Evolutionary conservation across 2,888 invertebrate genomes (phyloP).

Genomic region (Sesia apiformis): DNA sequence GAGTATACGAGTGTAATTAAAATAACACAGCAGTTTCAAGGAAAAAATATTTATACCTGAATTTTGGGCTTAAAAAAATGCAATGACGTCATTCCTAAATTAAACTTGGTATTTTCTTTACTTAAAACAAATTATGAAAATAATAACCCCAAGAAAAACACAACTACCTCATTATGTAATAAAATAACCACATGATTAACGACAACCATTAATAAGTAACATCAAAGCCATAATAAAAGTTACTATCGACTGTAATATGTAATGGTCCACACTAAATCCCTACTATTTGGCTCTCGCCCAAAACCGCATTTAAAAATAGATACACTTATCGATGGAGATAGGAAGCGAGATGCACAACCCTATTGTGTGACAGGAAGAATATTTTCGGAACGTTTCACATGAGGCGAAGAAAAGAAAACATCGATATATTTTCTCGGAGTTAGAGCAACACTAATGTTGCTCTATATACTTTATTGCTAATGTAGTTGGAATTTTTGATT

Average conservation of each 20-base stretch:
- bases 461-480: too few species aligned
- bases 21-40: too few species aligned
- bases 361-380: constrained; percentile 36
- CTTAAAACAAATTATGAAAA: not conserved
- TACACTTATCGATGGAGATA: constrained; percentile 39
- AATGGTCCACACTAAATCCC: not conserved
- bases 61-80: too few species aligned
- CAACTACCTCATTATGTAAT: constrained; percentile 5
- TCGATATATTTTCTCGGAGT: too few species aligned
- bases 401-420: not conserved
- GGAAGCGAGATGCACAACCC: constrained; percentile 38
- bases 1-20: too few species aligned
- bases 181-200: constrained; percentile 9
- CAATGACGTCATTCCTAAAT: too few species aligned
- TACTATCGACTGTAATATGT: not conserved
- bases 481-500: too few species aligned
- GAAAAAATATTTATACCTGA: too few species aligned
- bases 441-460: too few species aligned
- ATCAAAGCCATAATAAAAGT: constrained; percentile 11
- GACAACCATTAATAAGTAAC: constrained; percentile 8
- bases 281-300: constrained; percentile 33
- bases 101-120: too few species aligned
- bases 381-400: not conserved
- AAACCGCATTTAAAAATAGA: constrained; percentile 31
- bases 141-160: constrained; percentile 1